These are phyloP conservation scores for Serinus canaria DNA, from an alignment of 2,113 vertebrate genomes.

Conservation along the genomic window DNA sequence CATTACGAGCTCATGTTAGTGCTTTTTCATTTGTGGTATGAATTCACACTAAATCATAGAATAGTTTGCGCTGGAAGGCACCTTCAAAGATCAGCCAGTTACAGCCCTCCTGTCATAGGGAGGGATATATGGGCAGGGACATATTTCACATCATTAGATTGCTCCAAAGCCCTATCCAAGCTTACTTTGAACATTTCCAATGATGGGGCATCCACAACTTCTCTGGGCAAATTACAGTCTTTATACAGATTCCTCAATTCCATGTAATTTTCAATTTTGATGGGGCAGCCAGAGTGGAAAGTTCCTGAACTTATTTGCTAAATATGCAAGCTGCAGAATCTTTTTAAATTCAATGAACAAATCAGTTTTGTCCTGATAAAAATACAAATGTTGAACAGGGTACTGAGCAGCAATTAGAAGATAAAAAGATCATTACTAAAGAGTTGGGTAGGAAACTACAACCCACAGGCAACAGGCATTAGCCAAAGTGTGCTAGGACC, in stretches of 20 bases:
- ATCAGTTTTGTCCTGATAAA: not conserved
- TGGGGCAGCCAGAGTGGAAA: not conserved
- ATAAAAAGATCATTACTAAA: not conserved
- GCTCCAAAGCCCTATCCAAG: not conserved
- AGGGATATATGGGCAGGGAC: not conserved
- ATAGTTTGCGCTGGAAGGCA: not conserved
- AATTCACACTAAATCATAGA: not conserved
- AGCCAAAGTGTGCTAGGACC: not conserved
- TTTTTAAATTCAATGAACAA: not conserved
- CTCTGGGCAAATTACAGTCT: not conserved
- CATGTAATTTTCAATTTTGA: not conserved
- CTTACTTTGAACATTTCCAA: not conserved
- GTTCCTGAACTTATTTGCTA: not conserved
- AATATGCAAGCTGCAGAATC: not conserved
- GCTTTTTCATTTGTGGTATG: not conserved
- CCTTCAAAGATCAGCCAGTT: not conserved
- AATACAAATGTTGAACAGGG: not conserved
- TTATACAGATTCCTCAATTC: not conserved
- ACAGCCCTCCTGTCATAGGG: fast-evolving
- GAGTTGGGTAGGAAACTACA: not conserved
- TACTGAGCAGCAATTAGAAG: not conserved
- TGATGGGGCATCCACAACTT: not conserved
- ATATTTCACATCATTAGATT: not conserved
- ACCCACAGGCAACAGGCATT: not conserved
- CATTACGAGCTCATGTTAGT: not conserved